Percentiles rank a stretch among this genome's conserved stretches.
Conservation (phyloP, 2,113 vertebrate species). For the Lepisosteus osseus region DNA sequence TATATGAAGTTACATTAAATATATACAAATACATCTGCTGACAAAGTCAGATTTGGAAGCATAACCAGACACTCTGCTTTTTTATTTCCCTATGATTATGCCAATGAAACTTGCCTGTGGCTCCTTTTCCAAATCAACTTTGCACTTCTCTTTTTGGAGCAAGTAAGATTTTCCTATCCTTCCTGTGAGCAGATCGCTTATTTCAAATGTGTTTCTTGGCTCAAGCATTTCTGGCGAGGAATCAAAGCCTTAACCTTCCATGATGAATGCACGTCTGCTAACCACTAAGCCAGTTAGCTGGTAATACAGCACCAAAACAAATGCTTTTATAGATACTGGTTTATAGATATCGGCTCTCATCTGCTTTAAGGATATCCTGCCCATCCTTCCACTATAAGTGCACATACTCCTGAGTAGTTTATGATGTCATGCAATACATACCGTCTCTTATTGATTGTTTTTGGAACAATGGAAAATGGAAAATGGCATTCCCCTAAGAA, state of each 20-base stretch:
- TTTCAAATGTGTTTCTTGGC: slow-evolving; percentile 3
- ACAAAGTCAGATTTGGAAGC: no score
- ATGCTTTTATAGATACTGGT: neutral
- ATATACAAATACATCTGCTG: no score
- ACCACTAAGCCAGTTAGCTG: slow-evolving; percentile 5
- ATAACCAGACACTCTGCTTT: no score
- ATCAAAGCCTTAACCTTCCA: neutral
- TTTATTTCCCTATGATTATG: no score
- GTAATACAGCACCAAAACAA: neutral
- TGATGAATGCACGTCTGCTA: neutral
- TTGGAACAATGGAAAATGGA: no score
- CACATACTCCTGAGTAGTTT: neutral
- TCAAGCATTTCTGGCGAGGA: neutral
- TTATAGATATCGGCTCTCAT: neutral
- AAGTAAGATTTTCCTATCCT: slow-evolving; percentile 1
- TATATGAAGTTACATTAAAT: no score
- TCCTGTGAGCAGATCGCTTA: neutral
- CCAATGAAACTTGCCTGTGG: no score
- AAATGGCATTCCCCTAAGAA: no score
- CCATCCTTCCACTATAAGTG: neutral
- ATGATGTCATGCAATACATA: neutral
- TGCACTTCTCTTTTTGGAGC: neutral
- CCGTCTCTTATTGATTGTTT: no score
- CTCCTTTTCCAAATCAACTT: neutral
- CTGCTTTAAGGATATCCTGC: neutral